A percentile compares a stretch with the other conserved stretches of the same genome.
Conservation (phyloP, 2,888 invertebrate species). For the Arrhopalites spinosus region DNA sequence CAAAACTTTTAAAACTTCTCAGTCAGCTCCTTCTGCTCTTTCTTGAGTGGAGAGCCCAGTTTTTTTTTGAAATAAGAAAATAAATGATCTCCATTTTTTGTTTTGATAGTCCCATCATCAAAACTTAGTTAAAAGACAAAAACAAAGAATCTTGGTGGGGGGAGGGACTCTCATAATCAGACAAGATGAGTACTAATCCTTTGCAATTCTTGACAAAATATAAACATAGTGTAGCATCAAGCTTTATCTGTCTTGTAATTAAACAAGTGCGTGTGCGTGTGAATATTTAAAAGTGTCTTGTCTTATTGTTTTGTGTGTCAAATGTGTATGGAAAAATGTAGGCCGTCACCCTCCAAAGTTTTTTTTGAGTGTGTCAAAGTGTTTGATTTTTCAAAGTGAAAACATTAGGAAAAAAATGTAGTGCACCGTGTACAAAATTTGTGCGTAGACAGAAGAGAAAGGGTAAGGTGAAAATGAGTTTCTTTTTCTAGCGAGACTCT, state of each 20-base stretch:
- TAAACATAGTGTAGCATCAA: too few relatives aligned
- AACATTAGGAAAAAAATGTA: too few relatives aligned
- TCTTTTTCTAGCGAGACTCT: neutral
- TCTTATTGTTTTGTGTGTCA: too few relatives aligned
- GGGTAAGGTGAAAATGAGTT: slow-evolving; percentile 12
- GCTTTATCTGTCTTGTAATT: too few relatives aligned
- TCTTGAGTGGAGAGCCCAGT: neutral
- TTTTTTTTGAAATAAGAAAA: too few relatives aligned
- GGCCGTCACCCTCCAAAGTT: too few relatives aligned
- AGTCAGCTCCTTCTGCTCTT: neutral
- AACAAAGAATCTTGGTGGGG: too few relatives aligned
- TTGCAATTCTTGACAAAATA: too few relatives aligned
- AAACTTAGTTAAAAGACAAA: neutral
- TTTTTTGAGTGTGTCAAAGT: neutral
- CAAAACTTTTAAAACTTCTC: slow-evolving; percentile 13
- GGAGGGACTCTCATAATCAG: neutral
- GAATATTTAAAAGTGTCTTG: too few relatives aligned
- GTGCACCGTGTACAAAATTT: neutral
- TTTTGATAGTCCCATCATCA: neutral
- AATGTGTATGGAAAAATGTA: too few relatives aligned
- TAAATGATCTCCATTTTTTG: neutral
- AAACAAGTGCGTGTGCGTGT: too few relatives aligned
- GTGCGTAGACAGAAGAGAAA: slow-evolving; percentile 14
- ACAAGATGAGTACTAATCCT: too few relatives aligned
- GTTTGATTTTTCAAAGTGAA: neutral